These are phyloP conservation scores for Mus caroli DNA, from an alignment of 2,797 vertebrate genomes.

Conservation along the genomic window DNA sequence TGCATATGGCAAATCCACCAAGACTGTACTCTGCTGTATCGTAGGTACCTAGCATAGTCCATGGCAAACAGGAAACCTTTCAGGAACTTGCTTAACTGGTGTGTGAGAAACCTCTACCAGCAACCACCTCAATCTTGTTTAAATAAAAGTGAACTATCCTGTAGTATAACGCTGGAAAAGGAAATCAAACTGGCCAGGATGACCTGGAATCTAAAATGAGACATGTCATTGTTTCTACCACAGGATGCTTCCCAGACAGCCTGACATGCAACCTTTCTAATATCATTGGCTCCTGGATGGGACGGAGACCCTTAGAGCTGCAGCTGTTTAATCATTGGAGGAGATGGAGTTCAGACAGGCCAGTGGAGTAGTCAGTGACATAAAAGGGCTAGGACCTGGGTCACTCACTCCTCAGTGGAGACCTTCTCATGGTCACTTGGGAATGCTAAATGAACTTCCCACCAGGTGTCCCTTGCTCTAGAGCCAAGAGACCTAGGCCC, in stretches of 20 bases:
- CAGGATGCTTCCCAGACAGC: neutral
- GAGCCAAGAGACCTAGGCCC: neutral
- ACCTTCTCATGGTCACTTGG: neutral
- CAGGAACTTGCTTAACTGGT: neutral
- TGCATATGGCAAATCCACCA: neutral
- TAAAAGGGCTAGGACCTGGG: neutral
- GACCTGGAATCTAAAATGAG: neutral
- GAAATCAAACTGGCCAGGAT: neutral
- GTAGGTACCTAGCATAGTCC: neutral
- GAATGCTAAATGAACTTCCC: neutral
- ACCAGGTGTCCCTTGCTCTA: conserved; percentile 6
- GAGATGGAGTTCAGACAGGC: neutral
- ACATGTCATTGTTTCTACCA: neutral
- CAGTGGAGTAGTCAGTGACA: neutral
- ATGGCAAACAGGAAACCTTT: neutral
- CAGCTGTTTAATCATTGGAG: neutral
- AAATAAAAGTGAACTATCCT: neutral
- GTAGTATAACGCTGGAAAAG: neutral
- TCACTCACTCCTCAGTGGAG: neutral
- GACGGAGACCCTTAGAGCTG: neutral
- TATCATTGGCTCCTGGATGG: neutral
- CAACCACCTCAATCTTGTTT: neutral
- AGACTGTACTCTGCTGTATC: neutral
- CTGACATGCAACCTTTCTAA: neutral
- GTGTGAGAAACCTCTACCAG: neutral